A percentile compares a stretch with the other conserved stretches of the same genome.
These are phyloP conservation scores for Agapostemon virescens DNA, from an alignment of 2,888 invertebrate species.

Conservation along the genomic window DNA sequence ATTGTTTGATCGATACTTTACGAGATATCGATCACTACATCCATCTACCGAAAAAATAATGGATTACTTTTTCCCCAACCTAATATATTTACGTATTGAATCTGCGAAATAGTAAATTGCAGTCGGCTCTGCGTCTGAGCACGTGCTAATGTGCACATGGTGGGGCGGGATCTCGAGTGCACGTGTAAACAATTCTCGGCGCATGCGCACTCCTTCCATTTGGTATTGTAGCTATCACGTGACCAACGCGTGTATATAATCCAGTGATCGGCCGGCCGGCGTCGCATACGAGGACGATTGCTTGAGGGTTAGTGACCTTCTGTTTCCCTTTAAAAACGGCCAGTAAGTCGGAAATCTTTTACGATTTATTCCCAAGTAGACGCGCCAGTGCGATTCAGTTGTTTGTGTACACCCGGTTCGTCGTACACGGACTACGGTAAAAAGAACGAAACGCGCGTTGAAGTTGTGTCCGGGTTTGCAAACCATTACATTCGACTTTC, in stretches of 20 bases:
- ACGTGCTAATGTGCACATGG: constrained; percentile 47
- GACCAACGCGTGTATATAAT: constrained; percentile 76
- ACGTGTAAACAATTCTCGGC: constrained; percentile 78
- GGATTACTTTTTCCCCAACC: too few species aligned
- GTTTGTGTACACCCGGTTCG: background rate
- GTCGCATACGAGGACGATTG: constrained; percentile 66
- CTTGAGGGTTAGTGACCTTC: constrained; percentile 8
- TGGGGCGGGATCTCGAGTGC: constrained; percentile 60
- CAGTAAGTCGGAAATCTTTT: background rate
- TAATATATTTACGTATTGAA: too few species aligned
- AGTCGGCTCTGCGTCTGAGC: constrained; percentile 20
- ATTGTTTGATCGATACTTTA: too few species aligned
- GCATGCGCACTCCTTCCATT: constrained; percentile 71
- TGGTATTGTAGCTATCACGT: constrained; percentile 71
- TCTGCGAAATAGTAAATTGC: constrained; percentile 19
- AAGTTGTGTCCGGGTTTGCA: background rate
- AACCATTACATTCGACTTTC: background rate
- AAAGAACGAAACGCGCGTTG: background rate
- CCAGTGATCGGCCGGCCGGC: constrained; percentile 76
- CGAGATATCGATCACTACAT: too few species aligned
- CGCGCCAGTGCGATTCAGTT: background rate
- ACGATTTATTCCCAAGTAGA: background rate
- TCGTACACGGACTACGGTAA: background rate
- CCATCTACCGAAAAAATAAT: too few species aligned
- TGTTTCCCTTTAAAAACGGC: background rate